Evolutionary conservation across 2,888 invertebrate genomes (phyloP), one percentile per base, ranked within the genome.

Genomic region (Selenia dentaria): DNA sequence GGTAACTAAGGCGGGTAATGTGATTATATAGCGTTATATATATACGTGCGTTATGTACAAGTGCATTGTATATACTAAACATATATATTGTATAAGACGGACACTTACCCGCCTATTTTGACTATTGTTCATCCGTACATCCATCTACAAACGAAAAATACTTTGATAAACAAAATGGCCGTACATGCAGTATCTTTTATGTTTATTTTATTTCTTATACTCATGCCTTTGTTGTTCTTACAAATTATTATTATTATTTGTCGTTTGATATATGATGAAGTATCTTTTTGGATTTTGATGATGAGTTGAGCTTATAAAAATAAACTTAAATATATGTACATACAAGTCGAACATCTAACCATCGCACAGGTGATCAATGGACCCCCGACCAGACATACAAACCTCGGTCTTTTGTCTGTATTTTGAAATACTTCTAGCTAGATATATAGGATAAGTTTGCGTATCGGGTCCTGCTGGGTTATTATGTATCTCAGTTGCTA

Each of bases 81-180:
- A 76, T 72, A 51, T 58, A 50, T 34, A 16, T 18, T 18, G 8
- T 8, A 22, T 22, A 22, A 31, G 22, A 62, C 69, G 66, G 70
- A 70, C 64, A 91, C 91, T 91, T 79, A 91, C 91, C 91, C 91
- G 88, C 87, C 91, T 91, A 90, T 79, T 88, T 83, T 89, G 91
- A 87, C 83, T 91, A 91, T 78, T 91, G 90, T 85, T 91, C 87
- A 86, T 85, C 83, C 91, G 87, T 70, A 81, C 90, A 89, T 91
- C 91, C 90, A 91, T 91, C 91, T 91, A 91, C 87, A 90, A 91
- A 91, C 78, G 83, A 91, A 86, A 90, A 82, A 88, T 83, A 84
- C 76, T 78, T 84, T 87, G 53, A 46, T 58, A 57, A 54, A 57
- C 43, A 48, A 50, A 56, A 58, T 48, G 47, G 54, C 32, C 32